Conservation (phyloP, 2,113 vertebrate genomes). For the Chaetops frenatus region DNA sequence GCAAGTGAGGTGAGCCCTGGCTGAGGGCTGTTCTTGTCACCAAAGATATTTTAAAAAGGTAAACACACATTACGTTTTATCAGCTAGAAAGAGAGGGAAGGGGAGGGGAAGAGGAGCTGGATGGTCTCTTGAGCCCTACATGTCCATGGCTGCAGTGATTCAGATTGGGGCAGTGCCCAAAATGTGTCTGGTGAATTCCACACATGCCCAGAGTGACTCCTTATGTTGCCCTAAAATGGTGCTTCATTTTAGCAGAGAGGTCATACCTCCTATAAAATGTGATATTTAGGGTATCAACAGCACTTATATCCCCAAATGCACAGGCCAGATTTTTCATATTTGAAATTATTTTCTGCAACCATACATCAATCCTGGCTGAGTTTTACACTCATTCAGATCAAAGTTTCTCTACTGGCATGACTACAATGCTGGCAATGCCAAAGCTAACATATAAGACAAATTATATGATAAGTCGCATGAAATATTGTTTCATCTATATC, state of each 20-base stretch:
- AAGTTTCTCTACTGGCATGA: constrained; percentile 16
- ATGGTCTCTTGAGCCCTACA: not conserved
- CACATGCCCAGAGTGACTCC: not conserved
- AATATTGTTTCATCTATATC: constrained; percentile 28
- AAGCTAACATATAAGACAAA: constrained; percentile 42
- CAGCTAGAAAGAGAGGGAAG: not conserved
- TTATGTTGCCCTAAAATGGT: constrained; percentile 26
- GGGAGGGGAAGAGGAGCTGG: not conserved
- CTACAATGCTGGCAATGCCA: constrained; percentile 1
- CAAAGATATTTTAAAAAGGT: not conserved
- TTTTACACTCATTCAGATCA: not conserved
- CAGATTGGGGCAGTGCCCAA: constrained; percentile 18
- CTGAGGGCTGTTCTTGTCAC: not conserved
- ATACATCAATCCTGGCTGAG: not conserved
- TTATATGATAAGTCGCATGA: constrained; percentile 33
- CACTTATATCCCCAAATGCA: not conserved
- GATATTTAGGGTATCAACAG: not conserved
- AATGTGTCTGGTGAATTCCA: constrained; percentile 43
- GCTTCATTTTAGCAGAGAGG: not conserved
- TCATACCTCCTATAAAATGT: not conserved
- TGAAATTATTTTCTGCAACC: constrained; percentile 6
- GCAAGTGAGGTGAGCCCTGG: not conserved
- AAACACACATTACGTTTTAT: not conserved
- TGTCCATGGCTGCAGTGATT: not conserved
- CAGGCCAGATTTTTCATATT: not conserved